phyloP scores from a whole-genome alignment of 2,113 vertebrate genomes.

The Callipepla californica region DNA sequence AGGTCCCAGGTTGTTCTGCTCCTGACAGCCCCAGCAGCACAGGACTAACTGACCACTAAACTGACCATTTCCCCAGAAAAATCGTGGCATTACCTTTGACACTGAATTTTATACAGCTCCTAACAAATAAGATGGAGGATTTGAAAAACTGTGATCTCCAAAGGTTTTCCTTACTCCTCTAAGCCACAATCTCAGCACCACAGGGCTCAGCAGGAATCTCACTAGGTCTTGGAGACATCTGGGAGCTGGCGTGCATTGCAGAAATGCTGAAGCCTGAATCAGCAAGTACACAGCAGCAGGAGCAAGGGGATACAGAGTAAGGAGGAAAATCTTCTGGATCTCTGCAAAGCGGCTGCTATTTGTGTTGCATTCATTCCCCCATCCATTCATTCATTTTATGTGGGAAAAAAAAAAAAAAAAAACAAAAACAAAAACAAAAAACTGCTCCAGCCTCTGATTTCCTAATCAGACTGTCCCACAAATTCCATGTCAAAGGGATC shows the following conservation, averaged over 20 bases:
- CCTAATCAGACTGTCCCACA: background rate
- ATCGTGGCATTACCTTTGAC: background rate
- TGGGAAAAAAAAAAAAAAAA: background rate
- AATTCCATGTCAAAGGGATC: background rate
- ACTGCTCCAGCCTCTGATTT: background rate
- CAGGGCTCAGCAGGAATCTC: background rate
- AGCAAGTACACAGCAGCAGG: background rate
- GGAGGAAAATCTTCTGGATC: background rate
- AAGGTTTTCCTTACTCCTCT: background rate
- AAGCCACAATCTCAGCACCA: background rate
- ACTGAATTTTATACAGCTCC: background rate
- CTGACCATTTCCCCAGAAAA: background rate
- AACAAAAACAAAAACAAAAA: background rate
- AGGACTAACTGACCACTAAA: background rate
- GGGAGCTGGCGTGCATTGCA: background rate
- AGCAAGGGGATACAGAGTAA: background rate
- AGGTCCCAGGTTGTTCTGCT: background rate
- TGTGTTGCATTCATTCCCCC: background rate
- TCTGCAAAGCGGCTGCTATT: background rate
- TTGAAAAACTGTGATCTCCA: background rate
- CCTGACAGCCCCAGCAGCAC: background rate
- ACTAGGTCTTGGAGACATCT: background rate
- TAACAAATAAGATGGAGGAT: background rate
- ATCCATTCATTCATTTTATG: background rate
- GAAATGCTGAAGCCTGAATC: background rate